Conservation (phyloP, 2,888 invertebrate species). For the Congeria kusceri region DNA sequence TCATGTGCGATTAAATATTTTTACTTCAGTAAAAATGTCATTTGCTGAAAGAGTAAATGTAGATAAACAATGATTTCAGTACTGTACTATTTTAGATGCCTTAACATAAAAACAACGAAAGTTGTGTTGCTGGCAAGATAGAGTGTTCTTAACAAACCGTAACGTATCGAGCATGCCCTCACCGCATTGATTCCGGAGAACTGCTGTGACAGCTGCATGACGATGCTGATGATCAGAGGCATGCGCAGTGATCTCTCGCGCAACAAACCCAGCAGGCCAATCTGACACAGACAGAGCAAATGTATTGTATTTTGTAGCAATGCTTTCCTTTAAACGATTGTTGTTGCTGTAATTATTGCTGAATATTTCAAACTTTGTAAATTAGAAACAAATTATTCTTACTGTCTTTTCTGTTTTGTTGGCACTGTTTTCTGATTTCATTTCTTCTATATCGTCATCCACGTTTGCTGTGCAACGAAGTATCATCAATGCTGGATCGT, state of each 20-base stretch:
- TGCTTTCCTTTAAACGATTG: too few relatives aligned
- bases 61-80: too few relatives aligned
- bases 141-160: too few relatives aligned
- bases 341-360: too few relatives aligned
- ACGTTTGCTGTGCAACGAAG: slow-evolving; percentile 92
- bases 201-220: slow-evolving; percentile 99
- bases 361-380: too few relatives aligned
- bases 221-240: slow-evolving; percentile 96
- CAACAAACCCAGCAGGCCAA: slow-evolving; percentile 96
- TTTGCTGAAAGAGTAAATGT: too few relatives aligned
- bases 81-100: too few relatives aligned
- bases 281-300: slow-evolving; percentile 88
- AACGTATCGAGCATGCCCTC: slow-evolving; percentile 83
- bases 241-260: slow-evolving; percentile 95
- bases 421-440: slow-evolving; percentile 92
- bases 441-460: slow-evolving; percentile 98
- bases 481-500: slow-evolving; percentile 87
- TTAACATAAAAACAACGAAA: too few relatives aligned
- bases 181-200: slow-evolving; percentile 99
- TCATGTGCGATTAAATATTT: too few relatives aligned
- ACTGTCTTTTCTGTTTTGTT: slow-evolving; percentile 81
- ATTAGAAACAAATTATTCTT: slow-evolving; percentile 6
- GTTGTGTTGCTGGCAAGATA: too few relatives aligned
- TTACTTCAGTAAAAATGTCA: too few relatives aligned
- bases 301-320: too few relatives aligned